Base-by-base conservation (phyloP, 2,113 vertebrate genomes). In the Ceyx margarethae region DNA sequence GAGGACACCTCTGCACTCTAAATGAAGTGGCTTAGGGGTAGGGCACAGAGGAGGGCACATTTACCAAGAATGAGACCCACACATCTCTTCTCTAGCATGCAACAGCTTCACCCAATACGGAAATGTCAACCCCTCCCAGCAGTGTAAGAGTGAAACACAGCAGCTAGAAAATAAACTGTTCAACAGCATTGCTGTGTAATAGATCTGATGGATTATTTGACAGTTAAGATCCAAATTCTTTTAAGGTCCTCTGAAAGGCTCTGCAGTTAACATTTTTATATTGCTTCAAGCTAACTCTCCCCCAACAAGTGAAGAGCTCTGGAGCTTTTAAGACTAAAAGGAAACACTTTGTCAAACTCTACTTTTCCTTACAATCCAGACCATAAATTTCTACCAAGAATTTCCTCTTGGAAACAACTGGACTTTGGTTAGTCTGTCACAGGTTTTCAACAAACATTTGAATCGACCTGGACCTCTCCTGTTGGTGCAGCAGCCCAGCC, bases 281-380 rank as follows among this genome's bases (percentile, higher is more conserved):
- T 51, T 51, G 71, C 57, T 76, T 75, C 75, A 91, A 42, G 14
- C 50, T 82, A 77, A 77, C 53, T 87, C 67, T 67, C n/a, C 31
- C n/a, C 40, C 85, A 77, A 13, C 25, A 89, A 86, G 35, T 45
- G 31, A 89, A 89, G 37, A 92, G 29, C 21, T 89, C 62, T 8
- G 3, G 28, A 87, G 54, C 62, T 91, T 87, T 95, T 77, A 85
- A 87, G 71, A 79, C 51, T 58, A 62, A 62, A 89, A 74, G 33
- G 78, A 93, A 94, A 76, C 46, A 80, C 25, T 87, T 66, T 57
- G 71, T 80, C 91, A 91, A 82, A 51, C n/a, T 77, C 56, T 33
- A 56, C 67, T 92, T 85, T 74, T 25, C 75, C 68, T n/a, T 31
- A n/a, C 48, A 74, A 45, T 43, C 53, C 60, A 91, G 64, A 67